These are phyloP conservation scores for Dallia pectoralis DNA, from an alignment of 2,797 vertebrate species.

Conservation along the genomic window DNA sequence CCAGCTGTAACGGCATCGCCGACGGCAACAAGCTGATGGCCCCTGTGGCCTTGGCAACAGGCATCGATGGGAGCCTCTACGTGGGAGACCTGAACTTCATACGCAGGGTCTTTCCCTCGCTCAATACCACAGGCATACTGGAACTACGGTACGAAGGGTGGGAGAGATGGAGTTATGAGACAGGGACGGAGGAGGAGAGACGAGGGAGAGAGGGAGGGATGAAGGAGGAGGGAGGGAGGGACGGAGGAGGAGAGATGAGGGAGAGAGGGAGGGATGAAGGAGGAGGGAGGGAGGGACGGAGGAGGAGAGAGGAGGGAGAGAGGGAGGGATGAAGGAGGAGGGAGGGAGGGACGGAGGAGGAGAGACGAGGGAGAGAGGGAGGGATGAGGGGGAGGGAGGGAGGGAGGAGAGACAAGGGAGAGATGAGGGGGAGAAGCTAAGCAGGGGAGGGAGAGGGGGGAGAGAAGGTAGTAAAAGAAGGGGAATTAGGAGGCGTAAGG, in stretches of 20 bases:
- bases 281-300: not conserved
- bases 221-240: not conserved
- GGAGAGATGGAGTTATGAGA: not conserved
- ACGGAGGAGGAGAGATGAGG: constrained; percentile 1
- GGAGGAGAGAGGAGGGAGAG: not conserved
- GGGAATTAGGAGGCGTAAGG: not conserved
- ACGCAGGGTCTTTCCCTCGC: constrained; percentile 92
- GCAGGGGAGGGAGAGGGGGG: not conserved
- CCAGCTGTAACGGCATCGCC: constrained; percentile 96
- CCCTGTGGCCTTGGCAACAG: constrained; percentile 92
- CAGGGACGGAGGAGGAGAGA: not conserved
- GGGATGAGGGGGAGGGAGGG: not conserved
- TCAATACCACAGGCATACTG: constrained; percentile 95
- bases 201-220: not conserved
- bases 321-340: not conserved
- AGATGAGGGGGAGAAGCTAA: not conserved
- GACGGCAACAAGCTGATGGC: constrained; percentile 98
- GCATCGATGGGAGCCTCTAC: constrained; percentile 94
- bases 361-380: not conserved
- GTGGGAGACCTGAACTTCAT: constrained; percentile 98
- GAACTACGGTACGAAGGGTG: constrained; percentile 85
- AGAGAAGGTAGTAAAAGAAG: not conserved
- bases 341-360: not conserved
- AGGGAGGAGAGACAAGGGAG: not conserved
- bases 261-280: constrained; percentile 8